Evolutionary conservation across 2,888 invertebrate genomes (phyloP), one percentile per base, ranked within the genome.

Genomic region (Parasteatoda lunata): DNA sequence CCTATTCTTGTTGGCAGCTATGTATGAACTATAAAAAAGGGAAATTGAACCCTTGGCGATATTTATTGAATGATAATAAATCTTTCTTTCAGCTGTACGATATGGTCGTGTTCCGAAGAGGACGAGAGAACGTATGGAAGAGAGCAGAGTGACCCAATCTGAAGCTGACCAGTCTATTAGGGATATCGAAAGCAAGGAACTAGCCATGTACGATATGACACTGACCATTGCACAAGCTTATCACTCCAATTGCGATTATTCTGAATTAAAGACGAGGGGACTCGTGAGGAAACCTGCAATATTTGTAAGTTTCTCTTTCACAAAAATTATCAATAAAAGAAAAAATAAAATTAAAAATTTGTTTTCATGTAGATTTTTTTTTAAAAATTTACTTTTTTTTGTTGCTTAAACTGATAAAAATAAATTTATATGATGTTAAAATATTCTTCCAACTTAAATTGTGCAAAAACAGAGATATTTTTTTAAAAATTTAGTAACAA

Each of bases 91-190:
- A 97, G 97, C 98, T 91, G 98, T 98, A 89, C 94, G 98, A 92
- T 98, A 98, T 94, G 98, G 98, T 90, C 94, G 98, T 90, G 98
- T 98, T 90, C 98, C 98, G 89, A 98, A 98, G 93, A 94, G 97
- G 90, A 95, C 97, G 88, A 94, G 97, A 90, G 97, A 97, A 92
- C 94, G 95, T 89, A 95, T 94, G 93, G 92, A 92, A 88, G 92
- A 93, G 70, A 92, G 30, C n/a, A 84, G 89, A 13, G 89, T 89
- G 49, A 85, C 89, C 11, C 76, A 82, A 64, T 69, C 76, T 87
- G 90, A 90, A 75, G 89, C 90, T n/a, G 90, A 90, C 72, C 90
- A 90, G 71, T 89, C 90, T 59, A 88, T 90, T 7, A 48, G 87
- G 13, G 88, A 77, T 51, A 77, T 90, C 81, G 89, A 92, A 89